A percentile compares a stretch with the other conserved stretches of the same genome.
These are phyloP conservation scores for Lophius piscatorius DNA, from an alignment of 2,113 vertebrate genomes.

Conservation along the genomic window DNA sequence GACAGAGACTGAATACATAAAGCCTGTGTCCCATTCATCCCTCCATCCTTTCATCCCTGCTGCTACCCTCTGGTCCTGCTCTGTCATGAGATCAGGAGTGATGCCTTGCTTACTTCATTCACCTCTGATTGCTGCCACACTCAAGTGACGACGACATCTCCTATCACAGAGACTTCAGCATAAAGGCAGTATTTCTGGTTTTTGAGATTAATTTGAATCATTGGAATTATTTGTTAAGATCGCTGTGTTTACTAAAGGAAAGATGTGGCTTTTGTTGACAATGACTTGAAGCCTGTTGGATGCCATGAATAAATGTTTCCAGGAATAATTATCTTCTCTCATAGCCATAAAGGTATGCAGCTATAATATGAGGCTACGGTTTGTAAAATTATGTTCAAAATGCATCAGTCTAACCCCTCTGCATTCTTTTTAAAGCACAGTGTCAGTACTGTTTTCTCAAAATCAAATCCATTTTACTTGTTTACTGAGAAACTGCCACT, in stretches of 20 bases:
- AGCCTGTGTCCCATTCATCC: constrained; percentile 3
- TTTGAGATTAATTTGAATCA: neutral
- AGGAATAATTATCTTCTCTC: constrained; percentile 60
- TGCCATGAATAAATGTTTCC: constrained; percentile 44
- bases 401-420: too few relatives aligned
- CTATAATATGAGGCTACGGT: constrained; percentile 13
- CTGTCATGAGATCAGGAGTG: constrained; percentile 2
- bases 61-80: neutral
- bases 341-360: constrained; percentile 48
- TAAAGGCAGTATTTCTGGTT: constrained; percentile 3
- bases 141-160: constrained; percentile 4
- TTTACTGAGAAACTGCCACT: too few relatives aligned
- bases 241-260: constrained; percentile 19
- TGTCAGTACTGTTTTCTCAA: too few relatives aligned
- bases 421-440: too few relatives aligned
- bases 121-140: neutral
- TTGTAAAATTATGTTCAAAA: too few relatives aligned
- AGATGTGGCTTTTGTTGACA: too few relatives aligned
- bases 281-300: constrained; percentile 34
- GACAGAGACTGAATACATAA: constrained; percentile 1
- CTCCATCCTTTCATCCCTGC: constrained; percentile 4
- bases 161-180: neutral
- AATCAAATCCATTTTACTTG: too few relatives aligned
- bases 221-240: constrained; percentile 44
- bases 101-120: constrained; percentile 3